These are phyloP conservation scores for Mercenaria mercenaria DNA, from an alignment of 1,140 invertebrate species.

Conservation along the genomic window DNA sequence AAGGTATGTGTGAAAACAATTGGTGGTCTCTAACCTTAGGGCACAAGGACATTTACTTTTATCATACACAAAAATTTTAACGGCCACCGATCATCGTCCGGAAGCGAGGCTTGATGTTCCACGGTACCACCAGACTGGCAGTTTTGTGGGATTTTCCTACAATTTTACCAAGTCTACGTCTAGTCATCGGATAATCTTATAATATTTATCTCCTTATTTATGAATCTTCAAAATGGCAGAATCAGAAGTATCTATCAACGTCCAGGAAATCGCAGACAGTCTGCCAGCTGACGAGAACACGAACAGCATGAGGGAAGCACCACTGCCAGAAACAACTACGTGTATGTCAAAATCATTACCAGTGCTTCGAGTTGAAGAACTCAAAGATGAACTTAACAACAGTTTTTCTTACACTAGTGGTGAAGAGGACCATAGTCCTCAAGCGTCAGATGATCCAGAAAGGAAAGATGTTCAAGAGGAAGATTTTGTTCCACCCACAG, in stretches of 20 bases:
- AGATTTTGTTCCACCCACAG: slow-evolving; percentile 81
- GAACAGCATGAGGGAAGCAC: slow-evolving; percentile 67
- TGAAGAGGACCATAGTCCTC: slow-evolving; percentile 77
- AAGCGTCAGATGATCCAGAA: slow-evolving; percentile 77
- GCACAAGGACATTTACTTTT: no score
- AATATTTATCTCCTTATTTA: not conserved
- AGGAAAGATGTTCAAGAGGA: slow-evolving; percentile 54
- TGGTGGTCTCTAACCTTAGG: no score
- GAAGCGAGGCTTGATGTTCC: not conserved
- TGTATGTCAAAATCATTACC: slow-evolving; percentile 52
- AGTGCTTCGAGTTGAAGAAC: slow-evolving; percentile 78
- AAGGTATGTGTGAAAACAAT: no score
- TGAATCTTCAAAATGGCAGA: slow-evolving; percentile 64
- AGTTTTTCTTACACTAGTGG: slow-evolving; percentile 79
- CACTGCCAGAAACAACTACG: slow-evolving; percentile 26
- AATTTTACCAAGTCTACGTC: slow-evolving; percentile 72
- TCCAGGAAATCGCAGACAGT: slow-evolving; percentile 74
- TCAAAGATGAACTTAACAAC: slow-evolving; percentile 74
- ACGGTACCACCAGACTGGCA: slow-evolving; percentile 33
- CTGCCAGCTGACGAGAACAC: slow-evolving; percentile 66
- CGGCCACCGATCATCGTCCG: not conserved
- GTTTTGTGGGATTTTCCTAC: slow-evolving; percentile 74
- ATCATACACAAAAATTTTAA: no score
- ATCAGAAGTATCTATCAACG: slow-evolving; percentile 61
- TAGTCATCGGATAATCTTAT: not conserved